A percentile compares a stretch with the other conserved stretches of the same genome.
Evolutionary conservation across 2,888 invertebrate species (phyloP).

Genomic region (Acrobasis suavella): DNA sequence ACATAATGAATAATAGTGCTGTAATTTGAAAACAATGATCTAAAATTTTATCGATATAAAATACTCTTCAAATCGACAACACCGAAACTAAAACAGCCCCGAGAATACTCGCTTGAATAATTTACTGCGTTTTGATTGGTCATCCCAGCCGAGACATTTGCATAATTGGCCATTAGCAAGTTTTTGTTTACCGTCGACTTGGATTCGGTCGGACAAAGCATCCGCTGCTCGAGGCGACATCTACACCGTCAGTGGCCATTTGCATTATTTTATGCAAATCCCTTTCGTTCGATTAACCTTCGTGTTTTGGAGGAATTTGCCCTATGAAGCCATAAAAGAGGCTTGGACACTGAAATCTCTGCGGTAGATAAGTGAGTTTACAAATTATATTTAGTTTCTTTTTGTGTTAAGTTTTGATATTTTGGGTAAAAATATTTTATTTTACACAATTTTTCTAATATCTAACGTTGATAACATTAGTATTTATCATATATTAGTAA

Average conservation of each 20-base stretch:
- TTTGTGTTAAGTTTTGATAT: too few species aligned
- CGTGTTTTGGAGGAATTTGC: conserved; percentile 26
- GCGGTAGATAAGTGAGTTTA: too few species aligned
- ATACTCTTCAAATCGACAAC: conserved; percentile 35
- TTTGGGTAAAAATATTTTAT: too few species aligned
- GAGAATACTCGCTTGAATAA: conserved; percentile 63
- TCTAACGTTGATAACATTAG: too few species aligned
- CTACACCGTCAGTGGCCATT: conserved; percentile 48
- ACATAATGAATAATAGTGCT: not conserved
- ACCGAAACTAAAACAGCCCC: conserved; percentile 42
- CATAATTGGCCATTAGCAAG: conserved; percentile 75
- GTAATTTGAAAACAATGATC: not conserved
- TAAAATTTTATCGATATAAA: conserved; percentile 25
- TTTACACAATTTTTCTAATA: too few species aligned
- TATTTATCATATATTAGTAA: not conserved
- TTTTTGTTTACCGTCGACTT: conserved; percentile 69
- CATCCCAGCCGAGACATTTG: conserved; percentile 63
- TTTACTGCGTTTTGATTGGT: conserved; percentile 76
- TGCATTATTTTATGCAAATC: conserved; percentile 54
- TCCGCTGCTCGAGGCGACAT: conserved; percentile 43
- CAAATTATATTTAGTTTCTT: too few species aligned
- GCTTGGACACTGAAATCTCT: not conserved
- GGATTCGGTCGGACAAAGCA: conserved; percentile 50
- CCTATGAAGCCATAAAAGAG: not conserved
- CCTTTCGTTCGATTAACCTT: conserved; percentile 46